Percentiles rank a stretch among this genome's conserved stretches.
Evolutionary conservation across 2,797 vertebrate genomes (phyloP).

Genomic region (Melanotaenia pygmaea): DNA sequence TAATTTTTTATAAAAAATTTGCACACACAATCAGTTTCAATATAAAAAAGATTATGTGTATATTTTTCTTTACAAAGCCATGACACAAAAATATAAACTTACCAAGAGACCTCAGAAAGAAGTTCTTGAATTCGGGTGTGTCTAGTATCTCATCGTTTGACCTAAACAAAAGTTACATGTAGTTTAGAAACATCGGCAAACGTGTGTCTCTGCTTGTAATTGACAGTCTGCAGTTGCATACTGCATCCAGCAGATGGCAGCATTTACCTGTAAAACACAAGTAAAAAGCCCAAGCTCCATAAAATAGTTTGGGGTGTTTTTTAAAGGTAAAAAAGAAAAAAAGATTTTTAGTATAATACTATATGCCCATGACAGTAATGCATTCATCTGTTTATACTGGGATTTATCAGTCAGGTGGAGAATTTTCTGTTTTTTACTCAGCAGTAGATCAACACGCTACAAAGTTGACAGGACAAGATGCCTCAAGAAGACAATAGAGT

Average conservation of each 20-base stretch:
- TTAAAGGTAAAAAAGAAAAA: no score
- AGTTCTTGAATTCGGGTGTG: slow-evolving; percentile 87
- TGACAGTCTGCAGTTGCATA: neutral
- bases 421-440: neutral
- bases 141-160: slow-evolving; percentile 85
- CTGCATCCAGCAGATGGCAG: slow-evolving; percentile 66
- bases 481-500: neutral
- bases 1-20: no score
- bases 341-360: no score
- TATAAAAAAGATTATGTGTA: neutral
- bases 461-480: neutral
- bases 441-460: neutral
- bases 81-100: slow-evolving; percentile 38
- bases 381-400: neutral
- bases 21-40: neutral
- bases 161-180: slow-evolving; percentile 70
- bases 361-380: neutral
- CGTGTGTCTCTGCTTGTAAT: neutral
- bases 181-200: neutral
- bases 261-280: neutral
- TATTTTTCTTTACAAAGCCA: neutral
- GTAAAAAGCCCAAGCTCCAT: no score
- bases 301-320: no score
- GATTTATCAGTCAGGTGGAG: neutral
- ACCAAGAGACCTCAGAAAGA: slow-evolving; percentile 90